Evolutionary conservation across 2,888 invertebrate genomes (phyloP), one percentile per base, ranked within the genome.

Genomic region (Polyommatus icarus): DNA sequence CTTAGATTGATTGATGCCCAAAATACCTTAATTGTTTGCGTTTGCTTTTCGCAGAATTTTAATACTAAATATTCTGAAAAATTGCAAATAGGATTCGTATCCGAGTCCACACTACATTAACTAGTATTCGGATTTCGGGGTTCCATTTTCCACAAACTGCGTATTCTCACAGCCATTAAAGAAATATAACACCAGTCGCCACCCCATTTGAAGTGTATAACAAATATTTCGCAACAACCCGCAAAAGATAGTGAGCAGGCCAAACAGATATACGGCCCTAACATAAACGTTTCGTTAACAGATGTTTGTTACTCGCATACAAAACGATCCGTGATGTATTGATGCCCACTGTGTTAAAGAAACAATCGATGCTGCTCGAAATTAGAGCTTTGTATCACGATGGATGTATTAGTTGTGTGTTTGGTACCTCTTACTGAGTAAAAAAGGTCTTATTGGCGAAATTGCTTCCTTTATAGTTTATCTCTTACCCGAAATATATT

Each of bases 191-290:
- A 61, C 61, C 18, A 54, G 18, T 54, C 54, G 18, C 54, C 24
- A 24, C 72, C 20, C 72, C 20, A 73, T 73, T 73, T 24, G 73
- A 40, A 73, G 73, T 46, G 29, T 72, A 40, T 40, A 20, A 46
- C 73, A 36, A 72, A 72, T 72, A 72, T 46, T 40, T 40, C 40
- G 40, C 73, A 40, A 73, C 20, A 15, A 29, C 54, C 24, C 12
- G 54, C 29, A 75, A 75, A 29, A 75, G 54, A 75, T 46, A 75
- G 6, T 75, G 24, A 75, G 24, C 75, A 75, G 75, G 8, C 75
- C 24, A 15, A 50, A 50, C 12, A 40, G 73, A 73, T 46, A 24
- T 24, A 73, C 29, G 24, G 73, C 24, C 24, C 6, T 73, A 54
- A 54, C 46, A 29, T 73, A 50, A 73, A 75, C 75, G 50, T 20